Evolutionary conservation across 53 echinoderm and acorn worm species (phyloP).

Genomic region (Patiria pectinifera): DNA sequence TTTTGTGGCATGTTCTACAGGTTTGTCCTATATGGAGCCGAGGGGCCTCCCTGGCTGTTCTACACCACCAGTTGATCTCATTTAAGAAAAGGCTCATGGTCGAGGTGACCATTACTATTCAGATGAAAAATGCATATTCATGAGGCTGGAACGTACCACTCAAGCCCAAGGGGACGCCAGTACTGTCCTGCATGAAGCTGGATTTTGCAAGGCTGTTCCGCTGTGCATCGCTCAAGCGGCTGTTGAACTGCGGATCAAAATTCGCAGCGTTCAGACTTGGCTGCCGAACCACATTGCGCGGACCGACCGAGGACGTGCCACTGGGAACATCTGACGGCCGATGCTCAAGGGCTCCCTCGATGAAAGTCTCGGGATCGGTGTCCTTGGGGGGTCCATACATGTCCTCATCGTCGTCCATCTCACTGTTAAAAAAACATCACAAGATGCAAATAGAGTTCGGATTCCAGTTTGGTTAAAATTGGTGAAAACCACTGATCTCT

Average conservation of each 20-base stretch:
- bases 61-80: too few relatives aligned
- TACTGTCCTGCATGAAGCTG: background rate
- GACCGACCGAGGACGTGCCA: background rate
- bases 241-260: background rate
- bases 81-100: too few relatives aligned
- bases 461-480: too few relatives aligned
- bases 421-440: background rate
- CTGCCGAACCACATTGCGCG: background rate
- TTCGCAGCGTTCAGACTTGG: background rate
- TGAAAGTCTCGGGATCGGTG: background rate
- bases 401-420: background rate
- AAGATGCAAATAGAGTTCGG: too few relatives aligned
- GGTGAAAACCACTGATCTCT: too few relatives aligned
- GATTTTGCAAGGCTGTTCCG: background rate
- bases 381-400: slow-evolving; percentile 5
- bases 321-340: background rate
- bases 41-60: too few relatives aligned
- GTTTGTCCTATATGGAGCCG: too few relatives aligned
- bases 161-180: background rate
- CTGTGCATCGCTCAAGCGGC: background rate
- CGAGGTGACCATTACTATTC: background rate
- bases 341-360: background rate
- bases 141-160: background rate
- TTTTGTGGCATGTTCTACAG: too few relatives aligned
- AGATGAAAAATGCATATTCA: background rate